Conservation (phyloP, 2,888 invertebrate genomes). For the Apotomis betuletana region DNA sequence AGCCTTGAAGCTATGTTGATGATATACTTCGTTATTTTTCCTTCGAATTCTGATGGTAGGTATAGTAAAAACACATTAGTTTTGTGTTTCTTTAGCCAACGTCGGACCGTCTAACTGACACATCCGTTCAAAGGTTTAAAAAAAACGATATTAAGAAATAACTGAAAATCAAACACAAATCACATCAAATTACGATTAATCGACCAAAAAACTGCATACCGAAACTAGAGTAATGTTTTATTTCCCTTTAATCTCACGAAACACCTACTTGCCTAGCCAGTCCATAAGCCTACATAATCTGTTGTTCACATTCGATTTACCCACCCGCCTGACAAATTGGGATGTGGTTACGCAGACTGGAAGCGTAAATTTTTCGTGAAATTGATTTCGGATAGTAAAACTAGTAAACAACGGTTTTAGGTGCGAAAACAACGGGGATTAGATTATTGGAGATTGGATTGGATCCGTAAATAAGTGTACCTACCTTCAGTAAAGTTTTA, state of each 20-base stretch:
- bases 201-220: too few relatives aligned
- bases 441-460: slow-evolving; percentile 7
- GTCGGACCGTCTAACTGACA: too few relatives aligned
- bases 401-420: slow-evolving; percentile 41
- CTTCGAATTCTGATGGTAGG: too few relatives aligned
- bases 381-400: slow-evolving; percentile 48
- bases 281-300: slow-evolving; percentile 51
- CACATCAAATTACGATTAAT: background rate
- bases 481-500: too few relatives aligned
- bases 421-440: slow-evolving; percentile 10
- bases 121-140: too few relatives aligned
- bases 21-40: too few relatives aligned
- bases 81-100: too few relatives aligned
- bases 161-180: background rate
- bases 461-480: background rate
- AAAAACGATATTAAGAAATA: background rate
- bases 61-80: too few relatives aligned
- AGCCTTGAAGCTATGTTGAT: too few relatives aligned
- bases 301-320: slow-evolving; percentile 48
- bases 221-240: background rate
- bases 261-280: slow-evolving; percentile 40
- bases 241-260: slow-evolving; percentile 7
- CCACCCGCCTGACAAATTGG: slow-evolving; percentile 50
- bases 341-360: slow-evolving; percentile 50
- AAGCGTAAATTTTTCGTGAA: slow-evolving; percentile 52